A percentile compares a stretch with the other conserved stretches of the same genome.
These are phyloP conservation scores for Drosophila suzukii DNA, from an alignment of 1,140 invertebrate species.

Conservation along the genomic window DNA sequence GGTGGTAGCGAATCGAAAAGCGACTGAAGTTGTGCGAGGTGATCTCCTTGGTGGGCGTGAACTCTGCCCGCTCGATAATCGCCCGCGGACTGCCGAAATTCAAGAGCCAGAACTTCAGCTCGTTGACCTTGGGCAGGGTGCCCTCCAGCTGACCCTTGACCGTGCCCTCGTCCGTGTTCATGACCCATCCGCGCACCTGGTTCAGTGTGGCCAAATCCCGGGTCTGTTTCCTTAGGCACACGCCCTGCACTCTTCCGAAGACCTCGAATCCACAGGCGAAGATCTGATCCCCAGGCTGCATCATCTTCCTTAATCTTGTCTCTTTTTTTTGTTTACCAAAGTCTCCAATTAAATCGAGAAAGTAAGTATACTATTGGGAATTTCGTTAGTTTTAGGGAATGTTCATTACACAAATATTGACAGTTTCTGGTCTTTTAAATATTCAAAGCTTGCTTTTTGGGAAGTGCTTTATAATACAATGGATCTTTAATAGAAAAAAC, in stretches of 20 bases:
- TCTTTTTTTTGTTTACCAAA: neutral
- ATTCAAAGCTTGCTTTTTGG: neutral
- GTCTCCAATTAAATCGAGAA: neutral
- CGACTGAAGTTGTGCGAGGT: conserved; percentile 45
- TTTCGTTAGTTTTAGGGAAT: conserved; percentile 8
- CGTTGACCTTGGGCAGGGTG: conserved; percentile 84
- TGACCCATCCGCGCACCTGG: conserved; percentile 88
- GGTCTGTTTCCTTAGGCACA: conserved; percentile 87
- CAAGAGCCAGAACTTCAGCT: conserved; percentile 88
- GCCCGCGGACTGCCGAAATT: conserved; percentile 87
- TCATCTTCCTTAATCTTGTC: conserved; percentile 5
- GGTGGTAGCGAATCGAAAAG: conserved; percentile 57
- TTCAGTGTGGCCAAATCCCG: conserved; percentile 86
- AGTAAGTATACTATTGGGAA: neutral
- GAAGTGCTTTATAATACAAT: neutral
- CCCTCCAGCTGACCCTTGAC: conserved; percentile 88
- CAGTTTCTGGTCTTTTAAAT: neutral
- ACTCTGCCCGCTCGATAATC: conserved; percentile 87
- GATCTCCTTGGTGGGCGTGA: conserved; percentile 82
- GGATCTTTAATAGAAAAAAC: neutral
- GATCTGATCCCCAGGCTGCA: conserved; percentile 32
- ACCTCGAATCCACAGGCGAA: conserved; percentile 86
- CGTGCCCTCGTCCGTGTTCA: conserved; percentile 87
- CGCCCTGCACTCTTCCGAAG: conserved; percentile 87
- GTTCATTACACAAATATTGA: neutral